Evolutionary conservation across 2,113 vertebrate species (phyloP).

Genomic region (Gallinago media): DNA sequence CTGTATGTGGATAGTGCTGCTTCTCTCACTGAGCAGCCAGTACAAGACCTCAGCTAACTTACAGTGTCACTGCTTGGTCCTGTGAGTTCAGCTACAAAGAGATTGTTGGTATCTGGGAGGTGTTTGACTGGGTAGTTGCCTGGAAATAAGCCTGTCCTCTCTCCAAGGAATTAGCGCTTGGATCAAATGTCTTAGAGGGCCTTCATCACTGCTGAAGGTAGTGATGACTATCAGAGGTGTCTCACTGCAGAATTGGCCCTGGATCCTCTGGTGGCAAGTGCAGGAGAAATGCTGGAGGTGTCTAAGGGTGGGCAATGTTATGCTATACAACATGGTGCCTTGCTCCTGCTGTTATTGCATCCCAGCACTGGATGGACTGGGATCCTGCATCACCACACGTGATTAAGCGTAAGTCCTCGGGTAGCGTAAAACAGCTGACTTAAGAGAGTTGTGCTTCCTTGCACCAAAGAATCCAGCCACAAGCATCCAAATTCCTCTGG

Average conservation of each 20-base stretch:
- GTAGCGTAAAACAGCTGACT: neutral
- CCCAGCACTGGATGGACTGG: neutral
- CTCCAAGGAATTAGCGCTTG: neutral
- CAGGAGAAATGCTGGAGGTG: neutral
- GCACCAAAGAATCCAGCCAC: neutral
- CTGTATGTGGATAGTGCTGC: neutral
- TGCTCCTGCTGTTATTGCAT: neutral
- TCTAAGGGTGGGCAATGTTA: neutral
- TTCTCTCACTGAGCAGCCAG: neutral
- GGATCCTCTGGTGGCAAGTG: neutral
- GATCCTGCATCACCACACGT: fast-evolving
- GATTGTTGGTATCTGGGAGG: neutral
- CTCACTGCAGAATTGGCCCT: neutral
- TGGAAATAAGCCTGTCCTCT: neutral
- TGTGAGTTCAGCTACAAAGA: neutral
- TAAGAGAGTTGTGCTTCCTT: neutral
- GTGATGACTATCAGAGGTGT: neutral
- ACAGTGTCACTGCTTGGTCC: fast-evolving
- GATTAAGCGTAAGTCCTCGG: neutral
- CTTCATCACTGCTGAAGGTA: neutral
- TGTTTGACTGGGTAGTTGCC: neutral
- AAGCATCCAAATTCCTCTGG: neutral
- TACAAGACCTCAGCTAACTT: neutral
- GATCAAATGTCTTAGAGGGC: neutral
- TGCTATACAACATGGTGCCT: neutral